Evolutionary conservation across 2,797 vertebrate species (phyloP).

Genomic region (Leptatherina wallacei): DNA sequence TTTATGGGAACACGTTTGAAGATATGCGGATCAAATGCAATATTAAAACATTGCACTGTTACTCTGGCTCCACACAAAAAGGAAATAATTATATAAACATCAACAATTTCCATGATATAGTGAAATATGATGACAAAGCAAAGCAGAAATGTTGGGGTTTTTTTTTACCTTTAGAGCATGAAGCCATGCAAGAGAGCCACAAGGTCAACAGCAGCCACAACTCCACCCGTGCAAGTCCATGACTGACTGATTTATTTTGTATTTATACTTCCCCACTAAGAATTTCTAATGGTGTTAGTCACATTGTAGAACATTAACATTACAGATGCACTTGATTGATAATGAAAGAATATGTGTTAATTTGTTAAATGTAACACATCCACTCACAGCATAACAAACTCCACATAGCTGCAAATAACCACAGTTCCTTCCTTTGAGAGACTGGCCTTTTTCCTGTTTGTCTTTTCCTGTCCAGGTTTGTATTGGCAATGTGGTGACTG

Average conservation of each 20-base stretch:
- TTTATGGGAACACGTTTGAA: conserved; percentile 73
- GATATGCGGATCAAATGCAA: conserved; percentile 68
- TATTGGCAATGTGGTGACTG: conserved; percentile 73
- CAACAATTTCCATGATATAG: conserved; percentile 55
- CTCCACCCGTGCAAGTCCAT: conserved; percentile 27
- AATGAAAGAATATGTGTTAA: conserved; percentile 2
- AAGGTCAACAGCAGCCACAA: conserved; percentile 44
- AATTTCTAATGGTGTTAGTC: conserved; percentile 15
- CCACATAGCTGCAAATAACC: conserved; percentile 52
- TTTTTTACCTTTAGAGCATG: conserved; percentile 21
- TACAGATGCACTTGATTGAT: neutral
- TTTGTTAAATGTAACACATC: conserved; percentile 34
- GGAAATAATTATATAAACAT: conserved; percentile 54
- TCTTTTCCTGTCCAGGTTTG: conserved; percentile 78
- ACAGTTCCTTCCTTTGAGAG: conserved; percentile 49
- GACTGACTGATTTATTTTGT: conserved; percentile 52
- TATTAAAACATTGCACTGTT: conserved; percentile 51
- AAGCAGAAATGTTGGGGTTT: conserved; percentile 38
- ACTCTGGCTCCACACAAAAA: conserved; percentile 27
- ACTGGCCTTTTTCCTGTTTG: conserved; percentile 74
- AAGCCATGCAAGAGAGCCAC: conserved; percentile 2
- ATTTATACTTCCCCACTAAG: conserved; percentile 43
- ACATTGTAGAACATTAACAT: neutral
- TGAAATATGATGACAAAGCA: conserved; percentile 59
- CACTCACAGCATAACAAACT: conserved; percentile 41